Evolutionary conservation across 2,797 vertebrate species (phyloP), one percentile per base, ranked within the genome.

Genomic region (Todus mexicanus): DNA sequence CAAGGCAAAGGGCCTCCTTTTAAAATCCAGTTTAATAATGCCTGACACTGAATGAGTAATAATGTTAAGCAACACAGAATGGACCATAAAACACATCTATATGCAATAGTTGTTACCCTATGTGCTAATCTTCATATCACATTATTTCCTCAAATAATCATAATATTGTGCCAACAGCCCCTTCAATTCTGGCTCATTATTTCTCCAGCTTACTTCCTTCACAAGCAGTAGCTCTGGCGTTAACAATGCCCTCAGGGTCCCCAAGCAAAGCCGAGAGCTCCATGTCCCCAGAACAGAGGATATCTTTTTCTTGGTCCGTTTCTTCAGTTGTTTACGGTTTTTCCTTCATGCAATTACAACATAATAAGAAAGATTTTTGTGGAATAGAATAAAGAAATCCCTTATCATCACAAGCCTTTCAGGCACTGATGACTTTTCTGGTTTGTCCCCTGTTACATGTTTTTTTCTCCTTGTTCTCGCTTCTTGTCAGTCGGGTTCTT

Each of bases 111-210:
- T 94, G 93, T 95, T 96, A 95, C 92, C 93, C 82, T 78, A 66
- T 93, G 50, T 88, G 79, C 93, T 94, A 95, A 93, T 94, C 95
- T 95, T 97, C 87, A 72, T 84, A 96, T 93, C 87, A 65, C 90
- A 93, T 92, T 93, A 94, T 95, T 96, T 97, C 91, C 96, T 95
- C 83, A 87, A 91, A 87, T 94, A 97, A 94, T 96, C 95, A 90
- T 84, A 96, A 96, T 93, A 89, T 84, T 93, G 91, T 95, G 88
- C 94, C 96, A 96, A 94, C 95, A 94, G 82, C 47, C 87, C 74
- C 87, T 82, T 93, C 79, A 84, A 92, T 93, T 94, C 86, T 72
- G 68, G 42, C 60, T 82, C 93, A 80, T 94, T 95, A 91, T 84
- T 95, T 89, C 89, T 91, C 1, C 8, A 72, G 37, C 88, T 92